A percentile compares a stretch with the other conserved stretches of the same genome.
phyloP scores from a whole-genome alignment of 2,888 invertebrate genomes.

The Acanthacorydalis orientalis region DNA sequence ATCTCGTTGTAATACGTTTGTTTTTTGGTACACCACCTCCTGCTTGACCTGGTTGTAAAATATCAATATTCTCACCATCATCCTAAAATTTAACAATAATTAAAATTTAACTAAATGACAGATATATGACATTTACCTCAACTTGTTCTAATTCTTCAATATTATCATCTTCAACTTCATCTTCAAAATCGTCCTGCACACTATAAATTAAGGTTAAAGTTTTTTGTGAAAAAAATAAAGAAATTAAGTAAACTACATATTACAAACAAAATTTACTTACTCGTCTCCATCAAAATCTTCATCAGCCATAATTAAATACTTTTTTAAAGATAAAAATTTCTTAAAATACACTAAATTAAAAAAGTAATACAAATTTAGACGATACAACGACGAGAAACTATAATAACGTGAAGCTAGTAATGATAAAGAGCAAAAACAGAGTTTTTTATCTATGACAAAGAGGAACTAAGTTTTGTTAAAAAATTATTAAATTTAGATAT shows the following conservation, averaged over 20 bases:
- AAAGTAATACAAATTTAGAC: too few relatives aligned
- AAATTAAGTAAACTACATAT: neutral
- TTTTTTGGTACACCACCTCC: conserved; percentile 69
- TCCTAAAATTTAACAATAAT: conserved; percentile 26
- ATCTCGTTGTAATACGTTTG: conserved; percentile 90
- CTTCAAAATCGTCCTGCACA: conserved; percentile 70
- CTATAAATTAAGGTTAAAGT: conserved; percentile 22
- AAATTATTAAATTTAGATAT: too few relatives aligned
- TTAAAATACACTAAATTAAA: too few relatives aligned
- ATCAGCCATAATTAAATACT: conserved; percentile 49
- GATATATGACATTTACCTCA: conserved; percentile 34
- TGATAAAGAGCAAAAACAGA: too few relatives aligned
- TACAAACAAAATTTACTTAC: conserved; percentile 28
- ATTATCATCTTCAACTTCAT: conserved; percentile 77
- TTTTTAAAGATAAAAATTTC: too few relatives aligned
- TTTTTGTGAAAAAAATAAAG: conserved; percentile 2
- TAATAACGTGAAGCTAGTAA: too few relatives aligned
- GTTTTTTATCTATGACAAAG: too few relatives aligned
- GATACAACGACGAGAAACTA: too few relatives aligned
- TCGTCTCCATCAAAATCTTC: conserved; percentile 75
- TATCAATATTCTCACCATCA: conserved; percentile 72
- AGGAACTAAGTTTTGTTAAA: too few relatives aligned
- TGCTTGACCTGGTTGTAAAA: conserved; percentile 62
- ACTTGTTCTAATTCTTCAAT: conserved; percentile 76
- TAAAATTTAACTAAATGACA: conserved; percentile 39